Percentiles rank a stretch among this genome's conserved stretches.
Conservation (phyloP, 2,888 invertebrate species). For the Tyria jacobaeae region DNA sequence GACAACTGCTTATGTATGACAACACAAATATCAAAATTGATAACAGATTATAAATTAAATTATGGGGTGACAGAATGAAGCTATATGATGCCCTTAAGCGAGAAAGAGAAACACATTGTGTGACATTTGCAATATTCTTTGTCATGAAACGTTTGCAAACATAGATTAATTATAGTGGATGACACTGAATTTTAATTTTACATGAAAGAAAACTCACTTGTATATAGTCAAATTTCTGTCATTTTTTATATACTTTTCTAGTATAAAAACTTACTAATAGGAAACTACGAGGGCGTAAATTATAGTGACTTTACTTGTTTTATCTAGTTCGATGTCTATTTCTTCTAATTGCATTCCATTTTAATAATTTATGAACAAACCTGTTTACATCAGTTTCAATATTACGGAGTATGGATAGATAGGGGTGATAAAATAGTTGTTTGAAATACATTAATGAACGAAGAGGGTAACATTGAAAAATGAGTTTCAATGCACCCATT, state of each 20-base stretch:
- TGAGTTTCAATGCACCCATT: too few species aligned
- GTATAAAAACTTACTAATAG: too few species aligned
- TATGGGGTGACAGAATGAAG: constrained; percentile 25
- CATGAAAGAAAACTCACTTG: too few species aligned
- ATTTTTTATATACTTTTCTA: too few species aligned
- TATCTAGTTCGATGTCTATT: neutral
- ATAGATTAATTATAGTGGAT: neutral
- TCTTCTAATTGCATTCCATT: neutral
- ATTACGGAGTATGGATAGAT: too few species aligned
- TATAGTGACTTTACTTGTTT: too few species aligned
- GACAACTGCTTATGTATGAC: constrained; percentile 21
- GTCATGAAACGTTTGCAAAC: neutral
- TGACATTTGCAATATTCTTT: neutral
- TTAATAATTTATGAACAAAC: neutral
- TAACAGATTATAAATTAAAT: constrained; percentile 25
- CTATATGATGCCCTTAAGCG: neutral
- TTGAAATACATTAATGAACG: too few species aligned
- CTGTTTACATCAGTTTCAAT: too few species aligned
- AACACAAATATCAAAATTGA: constrained; percentile 28
- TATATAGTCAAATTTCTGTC: too few species aligned
- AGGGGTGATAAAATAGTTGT: too few species aligned
- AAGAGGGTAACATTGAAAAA: too few species aligned
- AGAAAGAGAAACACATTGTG: constrained; percentile 18
- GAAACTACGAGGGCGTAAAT: too few species aligned
- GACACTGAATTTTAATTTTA: neutral